phyloP scores from a whole-genome alignment of 2,797 vertebrate species.

The Molossus molossus region DNA sequence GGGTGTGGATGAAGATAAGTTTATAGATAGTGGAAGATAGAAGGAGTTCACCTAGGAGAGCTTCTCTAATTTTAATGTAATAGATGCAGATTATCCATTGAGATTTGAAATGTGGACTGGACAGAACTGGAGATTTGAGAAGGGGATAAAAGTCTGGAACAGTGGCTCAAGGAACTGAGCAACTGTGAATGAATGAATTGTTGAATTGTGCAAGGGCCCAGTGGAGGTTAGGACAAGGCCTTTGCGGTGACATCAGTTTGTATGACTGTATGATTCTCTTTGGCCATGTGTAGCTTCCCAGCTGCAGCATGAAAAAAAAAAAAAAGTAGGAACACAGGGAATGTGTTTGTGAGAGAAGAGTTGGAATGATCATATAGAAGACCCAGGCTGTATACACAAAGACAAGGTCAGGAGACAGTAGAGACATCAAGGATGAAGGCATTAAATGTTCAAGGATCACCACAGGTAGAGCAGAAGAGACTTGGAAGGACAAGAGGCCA shows the following conservation, averaged over 20 bases:
- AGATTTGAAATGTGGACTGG: not conserved
- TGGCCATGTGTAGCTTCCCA: not conserved
- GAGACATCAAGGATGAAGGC: not conserved
- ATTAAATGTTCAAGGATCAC: not conserved
- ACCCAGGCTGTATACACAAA: not conserved
- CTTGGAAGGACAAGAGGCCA: constrained; percentile 34
- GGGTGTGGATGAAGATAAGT: constrained; percentile 55
- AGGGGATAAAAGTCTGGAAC: not conserved
- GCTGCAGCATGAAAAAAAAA: no score
- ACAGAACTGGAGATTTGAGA: not conserved
- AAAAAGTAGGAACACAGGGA: not conserved
- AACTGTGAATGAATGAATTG: not conserved
- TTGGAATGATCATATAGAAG: not conserved
- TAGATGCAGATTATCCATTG: not conserved
- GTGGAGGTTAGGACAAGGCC: not conserved
- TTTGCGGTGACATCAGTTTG: not conserved
- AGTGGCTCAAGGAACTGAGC: not conserved
- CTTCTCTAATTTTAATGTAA: constrained; percentile 51
- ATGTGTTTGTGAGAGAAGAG: not conserved
- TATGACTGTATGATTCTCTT: constrained; percentile 39
- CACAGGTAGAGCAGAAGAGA: not conserved
- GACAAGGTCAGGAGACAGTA: not conserved
- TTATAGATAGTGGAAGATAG: constrained; percentile 4
- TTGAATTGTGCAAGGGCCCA: not conserved
- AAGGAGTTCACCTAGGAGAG: not conserved